phyloP scores from a whole-genome alignment of 2,797 vertebrate species.

The Ambastaia sidthimunki region DNA sequence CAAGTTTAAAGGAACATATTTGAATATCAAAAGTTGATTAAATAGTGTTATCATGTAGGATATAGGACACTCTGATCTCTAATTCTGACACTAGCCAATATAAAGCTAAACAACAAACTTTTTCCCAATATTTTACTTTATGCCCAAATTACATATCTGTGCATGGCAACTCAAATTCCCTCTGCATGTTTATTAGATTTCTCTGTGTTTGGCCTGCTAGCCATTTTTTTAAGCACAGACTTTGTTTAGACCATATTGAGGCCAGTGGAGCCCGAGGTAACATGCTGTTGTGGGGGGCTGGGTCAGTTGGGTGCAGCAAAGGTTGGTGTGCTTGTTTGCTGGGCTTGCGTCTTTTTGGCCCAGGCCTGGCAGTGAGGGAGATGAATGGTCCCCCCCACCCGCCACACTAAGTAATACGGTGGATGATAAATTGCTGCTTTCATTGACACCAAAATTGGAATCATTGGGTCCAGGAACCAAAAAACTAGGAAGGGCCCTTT shows the following conservation, averaged over 20 bases:
- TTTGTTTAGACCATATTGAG: neutral
- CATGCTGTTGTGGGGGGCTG: constrained; percentile 4
- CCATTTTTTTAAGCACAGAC: constrained; percentile 5
- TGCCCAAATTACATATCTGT: neutral
- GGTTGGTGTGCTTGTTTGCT: constrained; percentile 41
- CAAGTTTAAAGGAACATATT: no score
- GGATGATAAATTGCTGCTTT: constrained; percentile 77
- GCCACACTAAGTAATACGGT: constrained; percentile 77
- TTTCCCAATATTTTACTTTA: neutral
- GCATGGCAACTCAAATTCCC: neutral
- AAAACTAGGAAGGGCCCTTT: constrained; percentile 60
- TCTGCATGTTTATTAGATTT: neutral
- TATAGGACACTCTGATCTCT: no score
- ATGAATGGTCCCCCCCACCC: constrained; percentile 77
- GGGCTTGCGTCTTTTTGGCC: constrained; percentile 56
- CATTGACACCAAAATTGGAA: constrained; percentile 77
- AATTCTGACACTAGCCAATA: neutral
- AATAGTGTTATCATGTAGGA: no score
- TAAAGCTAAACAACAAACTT: neutral
- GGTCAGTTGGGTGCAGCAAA: constrained; percentile 20
- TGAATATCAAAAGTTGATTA: no score
- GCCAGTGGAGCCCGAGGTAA: constrained; percentile 14
- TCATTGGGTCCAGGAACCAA: constrained; percentile 72
- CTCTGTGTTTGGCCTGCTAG: neutral
- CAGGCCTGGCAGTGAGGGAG: constrained; percentile 73